Evolutionary conservation across 2,113 vertebrate genomes (phyloP), one percentile per base, ranked within the genome.

Genomic region (Labeo catla): DNA sequence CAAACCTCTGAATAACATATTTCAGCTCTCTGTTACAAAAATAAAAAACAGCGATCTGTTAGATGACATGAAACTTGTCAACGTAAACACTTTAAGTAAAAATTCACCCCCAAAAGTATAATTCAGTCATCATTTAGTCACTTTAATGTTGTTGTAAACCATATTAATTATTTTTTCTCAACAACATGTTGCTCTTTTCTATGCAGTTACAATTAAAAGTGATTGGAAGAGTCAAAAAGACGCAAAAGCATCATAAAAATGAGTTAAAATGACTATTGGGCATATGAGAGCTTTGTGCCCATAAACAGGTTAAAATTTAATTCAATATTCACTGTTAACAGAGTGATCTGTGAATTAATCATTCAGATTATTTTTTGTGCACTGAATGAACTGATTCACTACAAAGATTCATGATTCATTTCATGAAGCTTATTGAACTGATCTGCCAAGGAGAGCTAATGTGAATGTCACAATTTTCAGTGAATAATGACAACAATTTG

Each of bases 1-100:
- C 98, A 91, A 99, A 99, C 95, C 97, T 98, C 94, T 99, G 98
- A 92, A 99, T 99, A 74, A 99, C 98, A 0, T 99, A 97, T 87
- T 99, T 99, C 92, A 99, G 95, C 89, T 99, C 98, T 94, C 98
- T 99, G 91, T 88, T 88, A 34, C 85, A 61, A 90, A 21, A 87
- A 39, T 65, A 36, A 70, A 50, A 90, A 57, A 10, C 28, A 68
- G 4, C 3, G 3, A 12, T 3, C 2, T 77, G 59, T 84, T 76
- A 52, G 15, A 68, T 66, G 23, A 39, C 63, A 65, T 12, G 4
- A 49, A 12, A 66, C 43, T 6, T 8, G 4, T 59, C 0, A 15
- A 15, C 28, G 11, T 23, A 45, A 23, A 78, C 23, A 63, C 23
- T 34, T 66, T 28, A 43, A 72, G 36, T 36, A 16, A 68, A 6